phyloP scores from a whole-genome alignment of 2,797 vertebrate genomes.

The Crenuchus spilurus region DNA sequence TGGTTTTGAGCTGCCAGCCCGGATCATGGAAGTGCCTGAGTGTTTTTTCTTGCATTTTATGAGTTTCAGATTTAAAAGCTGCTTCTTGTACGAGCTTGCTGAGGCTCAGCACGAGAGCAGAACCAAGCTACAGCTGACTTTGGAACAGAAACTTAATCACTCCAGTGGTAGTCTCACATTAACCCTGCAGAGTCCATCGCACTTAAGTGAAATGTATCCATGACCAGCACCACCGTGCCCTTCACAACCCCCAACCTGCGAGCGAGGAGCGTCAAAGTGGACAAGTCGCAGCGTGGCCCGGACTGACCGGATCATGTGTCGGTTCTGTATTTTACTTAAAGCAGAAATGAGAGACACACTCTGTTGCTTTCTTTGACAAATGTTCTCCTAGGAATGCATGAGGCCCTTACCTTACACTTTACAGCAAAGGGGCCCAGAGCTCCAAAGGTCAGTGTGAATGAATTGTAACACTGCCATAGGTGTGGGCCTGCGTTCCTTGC shows the following conservation, averaged over 20 bases:
- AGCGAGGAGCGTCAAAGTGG: slow-evolving; percentile 35
- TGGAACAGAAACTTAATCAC: slow-evolving; percentile 60
- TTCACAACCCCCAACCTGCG: slow-evolving; percentile 16
- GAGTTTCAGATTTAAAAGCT: slow-evolving; percentile 7
- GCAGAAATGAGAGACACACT: slow-evolving; percentile 54
- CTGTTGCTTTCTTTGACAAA: slow-evolving; percentile 45
- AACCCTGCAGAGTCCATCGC: slow-evolving; percentile 55
- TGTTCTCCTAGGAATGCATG: slow-evolving; percentile 51
- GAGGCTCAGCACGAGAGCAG: slow-evolving; percentile 43
- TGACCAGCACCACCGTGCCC: too few relatives aligned
- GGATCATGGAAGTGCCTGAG: slow-evolving; percentile 37
- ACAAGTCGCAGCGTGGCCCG: slow-evolving; percentile 20
- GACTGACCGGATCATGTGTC: slow-evolving; percentile 59
- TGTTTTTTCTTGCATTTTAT: slow-evolving; percentile 37
- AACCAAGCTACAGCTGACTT: slow-evolving; percentile 55
- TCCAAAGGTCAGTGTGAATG: slow-evolving; percentile 50
- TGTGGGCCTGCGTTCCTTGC: slow-evolving; percentile 61
- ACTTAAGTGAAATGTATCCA: slow-evolving; percentile 67
- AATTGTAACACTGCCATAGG: slow-evolving; percentile 42
- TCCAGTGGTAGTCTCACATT: slow-evolving; percentile 61
- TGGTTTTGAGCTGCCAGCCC: slow-evolving; percentile 53
- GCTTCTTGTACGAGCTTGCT: slow-evolving; percentile 7
- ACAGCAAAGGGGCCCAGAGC: slow-evolving; percentile 49
- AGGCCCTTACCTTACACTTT: slow-evolving; percentile 48
- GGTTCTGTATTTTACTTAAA: slow-evolving; percentile 45